A percentile compares a stretch with the other conserved stretches of the same genome.
Conservation (phyloP, 2,113 vertebrate genomes). For the Barnardius zonarius region DNA sequence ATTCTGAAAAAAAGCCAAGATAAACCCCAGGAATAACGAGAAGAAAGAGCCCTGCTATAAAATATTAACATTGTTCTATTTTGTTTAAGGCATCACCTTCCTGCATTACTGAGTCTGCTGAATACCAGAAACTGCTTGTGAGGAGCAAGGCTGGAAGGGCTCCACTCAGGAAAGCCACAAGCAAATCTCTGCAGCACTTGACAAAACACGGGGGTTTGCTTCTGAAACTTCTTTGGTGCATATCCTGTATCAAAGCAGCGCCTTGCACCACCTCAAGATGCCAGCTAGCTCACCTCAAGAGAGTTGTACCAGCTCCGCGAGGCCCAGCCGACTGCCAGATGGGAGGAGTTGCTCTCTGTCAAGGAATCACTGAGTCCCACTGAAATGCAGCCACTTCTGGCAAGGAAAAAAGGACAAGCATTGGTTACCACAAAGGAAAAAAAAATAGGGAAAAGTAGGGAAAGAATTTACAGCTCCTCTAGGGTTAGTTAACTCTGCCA, state of each 20-base stretch:
- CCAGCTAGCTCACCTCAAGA: neutral
- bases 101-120: neutral
- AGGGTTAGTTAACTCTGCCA: neutral
- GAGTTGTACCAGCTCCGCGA: accelerated
- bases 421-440: neutral
- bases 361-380: neutral
- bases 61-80: neutral
- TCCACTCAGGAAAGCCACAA: neutral
- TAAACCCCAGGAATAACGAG: neutral
- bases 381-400: neutral
- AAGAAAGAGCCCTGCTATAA: neutral
- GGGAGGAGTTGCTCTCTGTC: neutral
- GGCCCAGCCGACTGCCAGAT: accelerated
- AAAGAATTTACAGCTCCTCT: neutral
- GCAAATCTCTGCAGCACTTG: neutral
- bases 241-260: neutral
- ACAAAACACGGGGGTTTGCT: neutral
- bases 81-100: neutral
- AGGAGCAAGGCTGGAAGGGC: neutral
- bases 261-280: neutral
- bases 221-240: neutral
- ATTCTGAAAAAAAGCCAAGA: neutral
- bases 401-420: neutral
- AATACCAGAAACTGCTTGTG: neutral
- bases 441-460: neutral